Base-by-base conservation (phyloP, 2,113 vertebrate species). In the Odocoileus hemionus region DNA sequence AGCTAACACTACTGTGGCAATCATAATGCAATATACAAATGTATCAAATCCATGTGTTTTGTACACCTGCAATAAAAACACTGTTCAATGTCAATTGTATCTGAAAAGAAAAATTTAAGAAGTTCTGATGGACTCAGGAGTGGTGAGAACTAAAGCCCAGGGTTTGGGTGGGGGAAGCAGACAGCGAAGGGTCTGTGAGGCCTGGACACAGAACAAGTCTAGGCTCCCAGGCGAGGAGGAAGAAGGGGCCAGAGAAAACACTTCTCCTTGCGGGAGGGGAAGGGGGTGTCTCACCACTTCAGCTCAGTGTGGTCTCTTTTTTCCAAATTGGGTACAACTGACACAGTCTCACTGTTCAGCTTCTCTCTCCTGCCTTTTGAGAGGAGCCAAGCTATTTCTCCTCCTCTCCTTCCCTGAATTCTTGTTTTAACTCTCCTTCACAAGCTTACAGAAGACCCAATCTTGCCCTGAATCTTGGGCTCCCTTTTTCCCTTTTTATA, bases 21-120 rank as follows among this genome's bases (percentile, higher is more conserved):
- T 7, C 57, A 54, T 1, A 26, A 5, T 0, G 7, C 67, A 86
- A 21, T 13, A 67, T 10, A 26, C 12, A 55, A 28, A 89, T 11
- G 36, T 4, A 30, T 11, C 58, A 55, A 36, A 21, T 19, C 21
- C 17, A 54, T 16, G 43, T 11, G 5, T 0, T 3, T 0, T 30
- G 13, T 25, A 7, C 28, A 23, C 36, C 36, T 45, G 19, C n/a
- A 67, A 88, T 0, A 15, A 33, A 54, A 23, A 45, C 7, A 4
- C 5, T 8, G 36, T 9, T 45, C 3, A 17, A 17, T 15, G 92
- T 45, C 57, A 54, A 15, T 26, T 15, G 19, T 7, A 45, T 28
- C 86, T 57, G 26, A 67, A 80, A 82, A 82, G 17, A 64, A 28
- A 28, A 19, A 3, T 4, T 17, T 21, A n/a, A 0, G 1, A 33